Evolutionary conservation across 2,113 vertebrate genomes (phyloP).

Genomic region (Neolamprologus brichardi): DNA sequence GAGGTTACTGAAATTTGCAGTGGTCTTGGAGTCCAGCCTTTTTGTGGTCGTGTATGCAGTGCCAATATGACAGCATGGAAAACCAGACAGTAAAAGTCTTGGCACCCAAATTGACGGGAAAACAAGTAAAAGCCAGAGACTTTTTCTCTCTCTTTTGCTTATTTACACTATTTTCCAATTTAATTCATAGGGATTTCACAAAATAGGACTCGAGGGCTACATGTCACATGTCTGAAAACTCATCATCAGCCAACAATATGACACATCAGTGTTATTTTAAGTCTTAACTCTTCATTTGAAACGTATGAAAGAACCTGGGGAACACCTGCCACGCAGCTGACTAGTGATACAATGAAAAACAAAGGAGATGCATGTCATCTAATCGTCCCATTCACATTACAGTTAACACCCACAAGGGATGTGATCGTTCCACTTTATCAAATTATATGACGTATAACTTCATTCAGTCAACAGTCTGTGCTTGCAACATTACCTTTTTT

Average conservation of each 20-base stretch:
- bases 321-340: neutral
- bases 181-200: constrained; percentile 21
- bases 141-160: neutral
- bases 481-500: neutral
- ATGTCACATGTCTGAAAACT: neutral
- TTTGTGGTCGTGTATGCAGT: neutral
- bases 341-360: neutral
- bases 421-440: neutral
- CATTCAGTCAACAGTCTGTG: neutral
- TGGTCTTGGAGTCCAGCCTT: neutral
- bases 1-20: neutral
- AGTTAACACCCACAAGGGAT: neutral
- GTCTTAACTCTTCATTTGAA: constrained; percentile 8
- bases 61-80: neutral
- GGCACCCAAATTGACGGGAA: neutral
- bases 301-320: neutral
- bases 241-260: neutral
- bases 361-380: neutral
- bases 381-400: constrained; percentile 17
- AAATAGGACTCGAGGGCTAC: neutral
- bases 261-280: neutral
- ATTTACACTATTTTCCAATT: neutral
- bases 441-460: neutral
- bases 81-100: neutral
- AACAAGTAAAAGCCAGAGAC: neutral